Evolutionary conservation across 2,113 vertebrate species (phyloP).

Genomic region (Kryptolebias marmoratus): DNA sequence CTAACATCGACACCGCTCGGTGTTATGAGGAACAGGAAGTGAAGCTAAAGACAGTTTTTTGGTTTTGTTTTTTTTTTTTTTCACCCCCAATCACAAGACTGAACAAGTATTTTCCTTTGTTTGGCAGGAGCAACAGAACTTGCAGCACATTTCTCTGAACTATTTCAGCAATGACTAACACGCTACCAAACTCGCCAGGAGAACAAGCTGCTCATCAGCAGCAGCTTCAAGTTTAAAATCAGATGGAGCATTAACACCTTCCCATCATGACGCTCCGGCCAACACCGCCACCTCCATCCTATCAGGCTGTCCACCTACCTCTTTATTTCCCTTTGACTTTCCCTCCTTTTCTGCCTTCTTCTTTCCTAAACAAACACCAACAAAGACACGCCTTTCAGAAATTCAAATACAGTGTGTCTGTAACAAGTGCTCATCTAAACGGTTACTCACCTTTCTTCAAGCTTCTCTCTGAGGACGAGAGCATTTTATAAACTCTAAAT

Average conservation of each 20-base stretch:
- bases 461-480: slow-evolving; percentile 88
- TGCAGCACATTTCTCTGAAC: background rate
- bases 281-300: background rate
- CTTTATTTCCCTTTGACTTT: slow-evolving; percentile 48
- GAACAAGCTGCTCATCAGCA: background rate
- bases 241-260: background rate
- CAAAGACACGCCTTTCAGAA: background rate
- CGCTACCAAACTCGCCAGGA: background rate
- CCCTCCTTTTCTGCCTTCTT: slow-evolving; percentile 79
- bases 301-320: slow-evolving; percentile 35
- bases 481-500: slow-evolving; percentile 96
- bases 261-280: background rate
- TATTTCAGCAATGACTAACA: slow-evolving; percentile 1
- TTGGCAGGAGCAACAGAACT: background rate
- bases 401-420: background rate
- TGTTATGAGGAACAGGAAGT: no score
- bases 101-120: background rate
- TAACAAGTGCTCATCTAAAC: no score
- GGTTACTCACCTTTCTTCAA: slow-evolving; percentile 88
- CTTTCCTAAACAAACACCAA: slow-evolving; percentile 66
- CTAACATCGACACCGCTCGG: no score
- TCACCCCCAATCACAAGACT: background rate
- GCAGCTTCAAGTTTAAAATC: slow-evolving; percentile 10
- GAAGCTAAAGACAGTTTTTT: no score
- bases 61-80: no score